Conservation (phyloP, 1,140 invertebrate species). For the Tetragonula clypearis region DNA sequence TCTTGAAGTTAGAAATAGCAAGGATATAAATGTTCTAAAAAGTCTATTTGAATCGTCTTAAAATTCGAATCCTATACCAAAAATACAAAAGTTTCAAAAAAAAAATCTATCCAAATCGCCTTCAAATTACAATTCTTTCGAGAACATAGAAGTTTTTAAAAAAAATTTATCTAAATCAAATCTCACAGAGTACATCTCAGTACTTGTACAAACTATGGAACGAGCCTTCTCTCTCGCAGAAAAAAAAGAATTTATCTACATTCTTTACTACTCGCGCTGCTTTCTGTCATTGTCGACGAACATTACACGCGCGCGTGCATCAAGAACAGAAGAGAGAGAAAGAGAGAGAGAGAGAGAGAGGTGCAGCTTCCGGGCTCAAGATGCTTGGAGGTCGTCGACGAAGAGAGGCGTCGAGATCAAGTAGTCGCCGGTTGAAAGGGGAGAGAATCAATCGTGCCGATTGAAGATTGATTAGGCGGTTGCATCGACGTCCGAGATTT, state of each 20-base stretch:
- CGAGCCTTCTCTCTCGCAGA: neutral
- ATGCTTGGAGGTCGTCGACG: neutral
- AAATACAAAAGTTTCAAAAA: neutral
- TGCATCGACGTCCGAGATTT: slow-evolving; percentile 59
- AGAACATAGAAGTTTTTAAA: neutral
- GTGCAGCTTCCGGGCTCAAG: neutral
- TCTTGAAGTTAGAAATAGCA: too few relatives aligned
- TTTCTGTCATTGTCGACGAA: neutral
- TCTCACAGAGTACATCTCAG: too few relatives aligned
- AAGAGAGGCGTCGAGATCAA: slow-evolving; percentile 22
- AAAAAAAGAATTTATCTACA: neutral
- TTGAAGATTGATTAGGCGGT: slow-evolving; percentile 71
- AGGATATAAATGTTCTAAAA: neutral
- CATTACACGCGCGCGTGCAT: neutral
- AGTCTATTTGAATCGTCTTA: neutral
- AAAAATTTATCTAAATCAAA: neutral
- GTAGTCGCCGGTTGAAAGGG: slow-evolving; percentile 23
- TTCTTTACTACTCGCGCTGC: neutral
- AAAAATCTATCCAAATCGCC: too few relatives aligned
- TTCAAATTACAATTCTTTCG: neutral
- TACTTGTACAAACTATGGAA: neutral
- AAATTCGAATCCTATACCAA: neutral
- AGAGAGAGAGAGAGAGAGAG: neutral
- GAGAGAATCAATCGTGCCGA: slow-evolving; percentile 62
- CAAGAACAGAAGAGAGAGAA: neutral